A percentile compares a stretch with the other conserved stretches of the same genome.
Evolutionary conservation across 2,888 invertebrate species (phyloP).

Genomic region (Steinernema carpocapsae): DNA sequence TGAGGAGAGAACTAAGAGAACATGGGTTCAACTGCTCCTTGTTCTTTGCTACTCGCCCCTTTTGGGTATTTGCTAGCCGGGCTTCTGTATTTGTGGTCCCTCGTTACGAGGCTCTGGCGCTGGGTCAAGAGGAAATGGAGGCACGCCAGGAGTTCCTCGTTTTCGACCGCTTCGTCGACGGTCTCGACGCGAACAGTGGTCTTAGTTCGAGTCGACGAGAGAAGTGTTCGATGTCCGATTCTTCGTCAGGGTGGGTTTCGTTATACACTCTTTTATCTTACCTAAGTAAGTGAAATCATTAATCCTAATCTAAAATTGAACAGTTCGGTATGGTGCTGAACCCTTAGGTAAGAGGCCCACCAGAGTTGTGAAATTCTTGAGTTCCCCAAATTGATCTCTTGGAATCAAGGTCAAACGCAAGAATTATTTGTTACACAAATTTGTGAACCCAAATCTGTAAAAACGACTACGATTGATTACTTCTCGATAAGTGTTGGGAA

Average conservation of each 20-base stretch:
- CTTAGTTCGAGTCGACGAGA: conserved; percentile 22
- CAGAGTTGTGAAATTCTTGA: too few relatives aligned
- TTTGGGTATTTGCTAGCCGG: background rate
- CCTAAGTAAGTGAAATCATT: too few relatives aligned
- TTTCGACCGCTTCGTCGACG: conserved; percentile 18
- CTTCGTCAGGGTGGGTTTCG: conserved; percentile 17
- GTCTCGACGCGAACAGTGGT: conserved; percentile 31
- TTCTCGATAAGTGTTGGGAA: too few relatives aligned
- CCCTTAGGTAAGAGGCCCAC: too few relatives aligned
- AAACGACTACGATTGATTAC: too few relatives aligned
- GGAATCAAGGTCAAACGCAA: too few relatives aligned
- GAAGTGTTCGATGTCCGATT: background rate
- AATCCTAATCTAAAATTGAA: too few relatives aligned
- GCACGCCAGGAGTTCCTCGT: background rate
- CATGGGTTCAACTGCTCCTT: conserved; percentile 8
- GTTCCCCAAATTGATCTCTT: too few relatives aligned
- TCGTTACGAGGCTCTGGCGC: background rate
- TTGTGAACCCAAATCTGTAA: too few relatives aligned
- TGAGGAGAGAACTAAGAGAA: too few relatives aligned
- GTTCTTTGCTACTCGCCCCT: background rate
- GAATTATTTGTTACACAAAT: too few relatives aligned
- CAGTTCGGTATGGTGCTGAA: too few relatives aligned
- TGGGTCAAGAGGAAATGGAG: background rate
- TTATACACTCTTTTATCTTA: background rate
- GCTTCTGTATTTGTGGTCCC: background rate